Percentiles rank a stretch among this genome's conserved stretches.
Conservation (phyloP, 2,888 invertebrate genomes). For the Cosmorhoe ocellata region DNA sequence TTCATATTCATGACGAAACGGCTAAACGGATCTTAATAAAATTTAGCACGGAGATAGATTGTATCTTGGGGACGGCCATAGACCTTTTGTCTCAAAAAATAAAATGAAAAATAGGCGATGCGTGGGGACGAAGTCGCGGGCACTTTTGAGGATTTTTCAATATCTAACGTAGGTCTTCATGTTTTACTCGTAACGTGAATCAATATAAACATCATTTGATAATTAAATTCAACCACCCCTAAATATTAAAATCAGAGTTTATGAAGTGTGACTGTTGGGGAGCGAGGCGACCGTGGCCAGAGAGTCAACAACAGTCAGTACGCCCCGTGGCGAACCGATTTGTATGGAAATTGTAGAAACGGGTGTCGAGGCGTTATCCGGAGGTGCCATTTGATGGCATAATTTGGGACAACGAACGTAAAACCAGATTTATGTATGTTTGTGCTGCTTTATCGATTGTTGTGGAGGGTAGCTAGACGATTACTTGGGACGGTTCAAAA, state of each 20-base stretch:
- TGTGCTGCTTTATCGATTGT: slow-evolving; percentile 69
- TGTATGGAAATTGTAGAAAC: slow-evolving; percentile 75
- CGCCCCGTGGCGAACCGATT: slow-evolving; percentile 71
- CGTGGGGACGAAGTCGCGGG: no score
- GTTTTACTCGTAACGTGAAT: neutral
- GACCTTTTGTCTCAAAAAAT: no score
- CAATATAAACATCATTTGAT: slow-evolving; percentile 22
- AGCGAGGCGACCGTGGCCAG: slow-evolving; percentile 17
- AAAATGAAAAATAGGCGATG: no score
- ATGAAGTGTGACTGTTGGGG: slow-evolving; percentile 66
- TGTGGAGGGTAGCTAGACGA: slow-evolving; percentile 54
- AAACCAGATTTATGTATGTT: slow-evolving; percentile 75
- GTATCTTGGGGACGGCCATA: no score
- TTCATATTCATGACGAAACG: no score
- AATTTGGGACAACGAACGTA: slow-evolving; percentile 73
- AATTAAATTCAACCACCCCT: slow-evolving; percentile 36
- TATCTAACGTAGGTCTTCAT: no score
- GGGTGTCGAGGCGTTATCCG: slow-evolving; percentile 56
- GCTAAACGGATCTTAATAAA: no score
- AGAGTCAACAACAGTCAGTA: slow-evolving; percentile 30
- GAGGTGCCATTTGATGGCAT: slow-evolving; percentile 75
- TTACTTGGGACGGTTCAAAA: neutral
- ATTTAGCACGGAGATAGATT: no score
- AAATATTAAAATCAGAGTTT: slow-evolving; percentile 79
- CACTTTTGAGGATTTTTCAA: no score